Conservation (phyloP, 2,797 vertebrate species). For the Centropyge bicolor region DNA sequence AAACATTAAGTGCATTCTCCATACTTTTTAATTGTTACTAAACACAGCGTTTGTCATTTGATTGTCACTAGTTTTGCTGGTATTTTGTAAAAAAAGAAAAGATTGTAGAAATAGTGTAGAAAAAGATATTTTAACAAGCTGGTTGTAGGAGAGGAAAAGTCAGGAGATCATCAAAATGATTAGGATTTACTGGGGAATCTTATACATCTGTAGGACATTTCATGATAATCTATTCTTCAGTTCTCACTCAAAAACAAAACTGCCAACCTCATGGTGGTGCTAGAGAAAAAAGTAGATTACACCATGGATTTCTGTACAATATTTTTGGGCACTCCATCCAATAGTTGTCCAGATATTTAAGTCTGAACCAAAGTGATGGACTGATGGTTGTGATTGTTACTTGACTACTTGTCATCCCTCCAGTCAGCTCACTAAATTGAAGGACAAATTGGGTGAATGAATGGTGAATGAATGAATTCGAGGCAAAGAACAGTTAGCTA, state of each 20-base stretch:
- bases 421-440: not conserved
- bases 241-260: too few species aligned
- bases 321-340: not conserved
- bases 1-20: fast-evolving
- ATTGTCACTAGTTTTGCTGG: not conserved
- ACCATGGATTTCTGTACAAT: not conserved
- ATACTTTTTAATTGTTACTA: not conserved
- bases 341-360: not conserved
- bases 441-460: not conserved
- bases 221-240: too few species aligned
- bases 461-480: not conserved
- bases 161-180: not conserved
- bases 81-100: not conserved
- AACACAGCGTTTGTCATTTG: not conserved
- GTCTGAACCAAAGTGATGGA: not conserved
- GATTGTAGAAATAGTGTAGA: too few species aligned
- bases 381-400: too few species aligned
- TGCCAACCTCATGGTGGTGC: too few species aligned
- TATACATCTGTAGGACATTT: not conserved
- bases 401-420: too few species aligned
- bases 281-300: too few species aligned
- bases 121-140: not conserved
- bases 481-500: not conserved
- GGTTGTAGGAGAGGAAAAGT: not conserved
- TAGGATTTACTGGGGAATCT: not conserved